phyloP scores from a whole-genome alignment of 1,140 invertebrate genomes.

The Sycobia sp. region DNA sequence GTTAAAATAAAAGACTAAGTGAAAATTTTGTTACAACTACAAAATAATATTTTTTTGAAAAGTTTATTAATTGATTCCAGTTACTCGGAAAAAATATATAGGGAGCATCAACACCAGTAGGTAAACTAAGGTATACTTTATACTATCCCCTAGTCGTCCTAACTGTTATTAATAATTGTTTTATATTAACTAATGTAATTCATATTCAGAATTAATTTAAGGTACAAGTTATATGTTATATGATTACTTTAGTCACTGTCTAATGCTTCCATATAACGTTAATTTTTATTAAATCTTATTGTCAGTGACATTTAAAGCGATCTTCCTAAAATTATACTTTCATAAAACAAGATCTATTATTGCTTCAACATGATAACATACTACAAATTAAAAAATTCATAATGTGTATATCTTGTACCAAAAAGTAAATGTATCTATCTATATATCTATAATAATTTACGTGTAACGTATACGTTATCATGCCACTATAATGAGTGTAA shows the following conservation, averaged over 20 bases:
- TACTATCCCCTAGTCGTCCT: constrained; percentile 31
- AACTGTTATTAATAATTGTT: constrained; percentile 33
- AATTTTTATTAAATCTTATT: constrained; percentile 10
- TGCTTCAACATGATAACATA: constrained; percentile 30
- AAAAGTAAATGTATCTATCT: constrained; percentile 23
- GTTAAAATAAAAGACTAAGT: too few relatives aligned
- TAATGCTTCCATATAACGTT: constrained; percentile 20
- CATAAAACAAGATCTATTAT: constrained; percentile 31
- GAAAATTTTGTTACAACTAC: too few relatives aligned
- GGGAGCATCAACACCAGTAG: constrained; percentile 14
- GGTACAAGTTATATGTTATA: constrained; percentile 22
- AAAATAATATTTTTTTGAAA: too few relatives aligned
- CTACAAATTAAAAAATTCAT: constrained; percentile 8
- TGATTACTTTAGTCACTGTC: constrained; percentile 11
- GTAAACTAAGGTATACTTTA: constrained; percentile 14
- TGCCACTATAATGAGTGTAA: constrained; percentile 14
- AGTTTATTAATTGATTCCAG: too few relatives aligned
- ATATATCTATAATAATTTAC: constrained; percentile 18
- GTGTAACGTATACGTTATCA: constrained; percentile 20
- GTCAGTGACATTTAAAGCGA: constrained; percentile 10
- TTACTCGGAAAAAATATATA: constrained; percentile 11
- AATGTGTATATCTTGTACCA: constrained; percentile 21
- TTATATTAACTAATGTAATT: constrained; percentile 20
- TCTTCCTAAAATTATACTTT: constrained; percentile 35
- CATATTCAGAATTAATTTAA: constrained; percentile 14